phyloP scores from a whole-genome alignment of 1,140 invertebrate genomes.

The Drosophila funebris region DNA sequence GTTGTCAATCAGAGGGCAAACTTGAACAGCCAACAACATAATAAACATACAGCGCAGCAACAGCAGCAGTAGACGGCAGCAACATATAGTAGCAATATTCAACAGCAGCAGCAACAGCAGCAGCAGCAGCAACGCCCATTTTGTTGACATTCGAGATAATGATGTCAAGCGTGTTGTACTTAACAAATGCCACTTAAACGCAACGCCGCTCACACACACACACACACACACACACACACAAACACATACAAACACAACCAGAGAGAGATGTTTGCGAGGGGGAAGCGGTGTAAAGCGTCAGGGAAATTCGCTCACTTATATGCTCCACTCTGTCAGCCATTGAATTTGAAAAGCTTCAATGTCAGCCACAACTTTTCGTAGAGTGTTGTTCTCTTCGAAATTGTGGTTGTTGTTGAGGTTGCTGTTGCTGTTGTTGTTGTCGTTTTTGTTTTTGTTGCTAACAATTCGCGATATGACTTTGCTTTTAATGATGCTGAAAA shows the following conservation, averaged over 20 bases:
- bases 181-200: conserved; percentile 77
- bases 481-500: conserved; percentile 50
- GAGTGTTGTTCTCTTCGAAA: background rate
- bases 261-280: conserved; percentile 5
- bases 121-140: conserved; percentile 31
- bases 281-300: background rate
- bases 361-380: conserved; percentile 30
- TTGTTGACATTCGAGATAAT: conserved; percentile 76
- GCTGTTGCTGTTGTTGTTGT: background rate
- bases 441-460: background rate
- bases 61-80: background rate
- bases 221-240: background rate
- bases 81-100: background rate
- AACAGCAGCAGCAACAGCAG: background rate
- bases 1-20: conserved; percentile 68
- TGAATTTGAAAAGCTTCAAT: conserved; percentile 46
- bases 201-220: background rate
- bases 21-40: conserved; percentile 51
- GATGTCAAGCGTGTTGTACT: conserved; percentile 76
- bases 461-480: conserved; percentile 21
- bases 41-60: conserved; percentile 41
- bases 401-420: no score
- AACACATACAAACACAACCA: background rate
- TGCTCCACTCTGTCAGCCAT: conserved; percentile 29
- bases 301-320: conserved; percentile 10